Evolutionary conservation across 1,140 invertebrate genomes (phyloP), one percentile per base, ranked within the genome.

Genomic region (Euura saliciscinereae): DNA sequence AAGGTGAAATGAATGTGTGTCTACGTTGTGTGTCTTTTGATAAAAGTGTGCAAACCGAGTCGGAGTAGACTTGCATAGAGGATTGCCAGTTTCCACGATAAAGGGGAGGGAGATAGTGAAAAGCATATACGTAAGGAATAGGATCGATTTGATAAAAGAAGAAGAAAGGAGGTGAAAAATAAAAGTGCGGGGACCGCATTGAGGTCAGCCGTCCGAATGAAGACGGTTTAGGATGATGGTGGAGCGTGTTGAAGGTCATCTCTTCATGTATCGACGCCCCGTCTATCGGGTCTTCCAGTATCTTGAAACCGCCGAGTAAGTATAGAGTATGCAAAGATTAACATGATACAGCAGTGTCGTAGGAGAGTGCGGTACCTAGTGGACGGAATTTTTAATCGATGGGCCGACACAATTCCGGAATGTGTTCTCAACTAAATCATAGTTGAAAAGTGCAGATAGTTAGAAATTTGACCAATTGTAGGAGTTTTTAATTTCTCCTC

Each of bases 261-360:
- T 93, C 84, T 89, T 89, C 84, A 91, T 93, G 87, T 93, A 92
- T 87, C 90, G 91, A 81, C 92, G 92, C 82, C 92, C 92, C 80
- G 91, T 93, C 71, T 93, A 93, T 85, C 89, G 92, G 84, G 91
- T 93, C 81, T 93, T 93, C 88, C 91, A 93, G 90, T 93, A 93
- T 87, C 89, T 93, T 84, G 92, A 93, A 88, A 92, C 92, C 67
- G 78, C 79, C 81, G 85, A 86, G 86, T 87, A 82, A 87, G 86
- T 87, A 86, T 70, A 28, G 28, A 28, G 28, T 28, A 28, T 28
- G 28, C 28, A 28, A 28, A 28, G 28, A 28, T 28, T 28, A 28
- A 28, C 28, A 28, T 28, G 28, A 28, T 28, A 28, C 28, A 28
- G 28, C 28, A 28, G 28, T 28, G 28, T 28, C 28, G 28, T 28